A percentile compares a stretch with the other conserved stretches of the same genome.
Evolutionary conservation across 2,888 invertebrate species (phyloP).

Genomic region (Caenorhabditis panamensis): DNA sequence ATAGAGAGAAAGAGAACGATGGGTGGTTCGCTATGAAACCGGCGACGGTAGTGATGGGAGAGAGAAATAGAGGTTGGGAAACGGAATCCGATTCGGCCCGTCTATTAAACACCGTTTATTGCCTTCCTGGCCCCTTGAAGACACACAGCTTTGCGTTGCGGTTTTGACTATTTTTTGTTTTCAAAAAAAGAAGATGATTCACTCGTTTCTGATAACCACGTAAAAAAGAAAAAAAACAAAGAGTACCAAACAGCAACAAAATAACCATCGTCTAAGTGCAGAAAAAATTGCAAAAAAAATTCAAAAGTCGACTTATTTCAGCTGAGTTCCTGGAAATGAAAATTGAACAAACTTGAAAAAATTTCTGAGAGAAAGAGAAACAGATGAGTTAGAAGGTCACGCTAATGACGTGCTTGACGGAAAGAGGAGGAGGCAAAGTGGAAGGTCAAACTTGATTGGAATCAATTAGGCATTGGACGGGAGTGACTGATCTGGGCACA

Average conservation of each 20-base stretch:
- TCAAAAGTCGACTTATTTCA: neutral
- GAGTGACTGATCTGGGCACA: constrained; percentile 30
- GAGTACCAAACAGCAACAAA: neutral
- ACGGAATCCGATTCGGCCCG: constrained; percentile 27
- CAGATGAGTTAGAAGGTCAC: constrained; percentile 60
- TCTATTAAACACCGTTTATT: constrained; percentile 47
- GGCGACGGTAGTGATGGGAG: constrained; percentile 21
- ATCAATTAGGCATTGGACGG: constrained; percentile 44
- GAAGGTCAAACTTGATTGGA: constrained; percentile 59
- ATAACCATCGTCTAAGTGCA: neutral
- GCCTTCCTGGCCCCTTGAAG: neutral
- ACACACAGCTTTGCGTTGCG: neutral
- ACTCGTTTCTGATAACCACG: neutral
- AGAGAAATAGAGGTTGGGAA: constrained; percentile 20
- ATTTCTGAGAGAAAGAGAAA: neutral
- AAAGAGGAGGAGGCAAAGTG: neutral
- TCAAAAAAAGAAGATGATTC: neutral
- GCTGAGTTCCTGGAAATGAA: too few relatives aligned
- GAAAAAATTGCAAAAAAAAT: neutral
- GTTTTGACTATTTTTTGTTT: neutral
- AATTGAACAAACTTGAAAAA: neutral
- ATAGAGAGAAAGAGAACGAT: constrained; percentile 14
- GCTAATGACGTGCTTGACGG: constrained; percentile 58
- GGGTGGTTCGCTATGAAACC: constrained; percentile 31
- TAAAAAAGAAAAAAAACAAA: neutral